phyloP scores from a whole-genome alignment of 2,797 vertebrate genomes.

The Bucorvus abyssinicus region DNA sequence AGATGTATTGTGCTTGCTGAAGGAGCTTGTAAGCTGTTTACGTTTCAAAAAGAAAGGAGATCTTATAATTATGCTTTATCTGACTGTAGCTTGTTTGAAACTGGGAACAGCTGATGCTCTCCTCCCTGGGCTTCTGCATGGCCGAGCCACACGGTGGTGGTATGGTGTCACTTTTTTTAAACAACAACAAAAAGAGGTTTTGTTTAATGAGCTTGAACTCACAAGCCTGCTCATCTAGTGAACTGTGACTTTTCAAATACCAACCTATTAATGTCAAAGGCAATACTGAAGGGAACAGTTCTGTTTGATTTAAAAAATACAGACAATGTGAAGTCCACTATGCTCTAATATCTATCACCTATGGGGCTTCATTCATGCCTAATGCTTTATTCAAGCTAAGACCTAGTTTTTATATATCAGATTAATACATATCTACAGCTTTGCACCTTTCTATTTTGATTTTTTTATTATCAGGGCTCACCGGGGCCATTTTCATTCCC shows the following conservation, averaged over 20 bases:
- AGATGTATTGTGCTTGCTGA: not conserved
- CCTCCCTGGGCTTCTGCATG: not conserved
- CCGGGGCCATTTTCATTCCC: constrained; percentile 88
- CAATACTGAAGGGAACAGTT: constrained; percentile 94
- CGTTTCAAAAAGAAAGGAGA: constrained; percentile 22
- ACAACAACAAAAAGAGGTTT: constrained; percentile 74
- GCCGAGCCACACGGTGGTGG: constrained; percentile 77
- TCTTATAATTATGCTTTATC: constrained; percentile 17
- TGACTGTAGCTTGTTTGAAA: not conserved
- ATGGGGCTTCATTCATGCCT: constrained; percentile 82
- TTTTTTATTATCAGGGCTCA: constrained; percentile 87
- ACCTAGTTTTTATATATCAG: constrained; percentile 81
- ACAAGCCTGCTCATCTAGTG: constrained; percentile 82
- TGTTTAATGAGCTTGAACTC: constrained; percentile 85
- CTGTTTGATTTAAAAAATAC: constrained; percentile 94
- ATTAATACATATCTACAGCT: constrained; percentile 84
- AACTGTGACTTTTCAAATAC: constrained; percentile 90
- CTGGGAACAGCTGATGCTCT: not conserved
- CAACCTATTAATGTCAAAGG: constrained; percentile 97
- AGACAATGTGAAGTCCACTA: constrained; percentile 92
- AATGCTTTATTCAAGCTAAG: constrained; percentile 84
- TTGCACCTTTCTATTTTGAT: constrained; percentile 86
- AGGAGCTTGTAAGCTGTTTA: not conserved
- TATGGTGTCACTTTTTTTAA: constrained; percentile 69
- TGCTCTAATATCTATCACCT: constrained; percentile 94